These are phyloP conservation scores for Lophius americanus DNA, from an alignment of 2,797 vertebrate species.

Conservation along the genomic window DNA sequence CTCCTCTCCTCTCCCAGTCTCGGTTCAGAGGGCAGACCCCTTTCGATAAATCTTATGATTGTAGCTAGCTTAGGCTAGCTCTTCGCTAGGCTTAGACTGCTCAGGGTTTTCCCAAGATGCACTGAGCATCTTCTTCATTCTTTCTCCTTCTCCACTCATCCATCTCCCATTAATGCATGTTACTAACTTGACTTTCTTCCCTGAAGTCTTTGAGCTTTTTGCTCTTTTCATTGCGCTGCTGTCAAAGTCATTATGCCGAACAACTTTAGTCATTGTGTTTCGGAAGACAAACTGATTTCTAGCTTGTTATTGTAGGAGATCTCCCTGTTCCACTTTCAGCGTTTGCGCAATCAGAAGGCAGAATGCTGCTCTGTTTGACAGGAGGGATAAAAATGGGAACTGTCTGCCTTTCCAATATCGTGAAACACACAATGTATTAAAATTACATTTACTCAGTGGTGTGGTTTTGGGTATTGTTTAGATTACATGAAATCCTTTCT, in stretches of 20 bases:
- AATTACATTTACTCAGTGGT: not conserved
- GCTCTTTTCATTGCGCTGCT: slow-evolving; percentile 20
- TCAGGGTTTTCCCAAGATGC: no score
- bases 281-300: slow-evolving; percentile 30
- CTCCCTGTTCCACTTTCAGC: slow-evolving; percentile 21
- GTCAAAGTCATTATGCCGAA: slow-evolving; percentile 45
- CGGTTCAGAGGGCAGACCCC: no score
- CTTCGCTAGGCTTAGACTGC: no score
- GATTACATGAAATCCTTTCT: not conserved
- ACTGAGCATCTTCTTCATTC: no score
- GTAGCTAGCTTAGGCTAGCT: no score
- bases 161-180: no score
- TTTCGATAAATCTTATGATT: no score
- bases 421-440: not conserved
- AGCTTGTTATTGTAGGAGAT: slow-evolving; percentile 24
- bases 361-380: not conserved
- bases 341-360: slow-evolving; percentile 8
- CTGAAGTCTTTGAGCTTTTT: no score
- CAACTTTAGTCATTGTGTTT: slow-evolving; percentile 29
- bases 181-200: no score
- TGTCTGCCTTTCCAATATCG: not conserved
- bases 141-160: no score
- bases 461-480: not conserved
- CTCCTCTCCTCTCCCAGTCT: no score
- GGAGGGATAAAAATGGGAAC: no score